Base-by-base conservation (phyloP, 2,888 invertebrate genomes). In the Clunio marinus region DNA sequence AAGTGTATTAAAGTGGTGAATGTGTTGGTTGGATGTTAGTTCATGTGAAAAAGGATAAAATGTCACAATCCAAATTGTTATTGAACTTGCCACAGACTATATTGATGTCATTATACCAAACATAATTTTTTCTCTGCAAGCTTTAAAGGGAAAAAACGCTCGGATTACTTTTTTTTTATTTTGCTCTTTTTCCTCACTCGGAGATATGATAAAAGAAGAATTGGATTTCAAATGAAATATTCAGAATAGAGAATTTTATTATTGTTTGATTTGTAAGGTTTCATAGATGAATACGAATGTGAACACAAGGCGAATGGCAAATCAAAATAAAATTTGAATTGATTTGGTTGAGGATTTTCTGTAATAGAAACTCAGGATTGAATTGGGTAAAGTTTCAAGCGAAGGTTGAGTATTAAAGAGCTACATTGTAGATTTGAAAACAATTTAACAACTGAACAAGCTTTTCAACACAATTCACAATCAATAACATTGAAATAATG, bases 1-100 rank as follows among this genome's bases (percentile, higher is more conserved):
- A 32, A 32, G 32, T 10, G 32, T 32, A 8, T 10, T n/a, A n/a
- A n/a, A n/a, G n/a, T n/a, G n/a, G n/a, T n/a, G n/a, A n/a, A n/a
- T n/a, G n/a, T n/a, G n/a, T n/a, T n/a, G n/a, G n/a, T n/a, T n/a
- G n/a, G n/a, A n/a, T n/a, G n/a, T n/a, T 32, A 32, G 32, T 15
- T 41, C 41, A n/a, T 5, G n/a, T n/a, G 41, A 2, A 41, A 41
- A n/a, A 10, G 2, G 15, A 2, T 41, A 2, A n/a, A 41, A 41
- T 41, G 41, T 41, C 41, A n/a, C 41, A 41, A 5, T 15, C 41
- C 10, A 41, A 41, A 41, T 41, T 41, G 41, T 15, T 41, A 41
- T 41, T 41, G 41, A 41, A 41, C 41, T 41, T 41, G 41, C 41
- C 41, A n/a, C 41, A n/a, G n/a, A n/a, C n/a, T n/a, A n/a, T n/a